These are phyloP conservation scores for Periophthalmodon schlosseri DNA, from an alignment of 2,113 vertebrate species.

Conservation along the genomic window DNA sequence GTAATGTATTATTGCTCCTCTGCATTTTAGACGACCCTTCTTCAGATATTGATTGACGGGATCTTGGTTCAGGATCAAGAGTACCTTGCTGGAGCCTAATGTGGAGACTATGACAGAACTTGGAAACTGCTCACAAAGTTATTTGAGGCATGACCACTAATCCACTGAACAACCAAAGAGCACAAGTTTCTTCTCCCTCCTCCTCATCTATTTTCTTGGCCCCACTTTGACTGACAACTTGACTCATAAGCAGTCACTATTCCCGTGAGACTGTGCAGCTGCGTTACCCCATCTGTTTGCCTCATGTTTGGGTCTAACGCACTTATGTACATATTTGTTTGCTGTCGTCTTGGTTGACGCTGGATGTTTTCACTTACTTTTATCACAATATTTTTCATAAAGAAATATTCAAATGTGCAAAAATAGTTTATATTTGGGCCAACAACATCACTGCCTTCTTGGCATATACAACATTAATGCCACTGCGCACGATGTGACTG, in stretches of 20 bases:
- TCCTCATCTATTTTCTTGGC: neutral
- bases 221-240: slow-evolving; percentile 11
- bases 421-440: neutral
- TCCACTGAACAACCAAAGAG: neutral
- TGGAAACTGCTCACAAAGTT: neutral
- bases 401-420: neutral
- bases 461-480: slow-evolving; percentile 14
- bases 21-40: no score
- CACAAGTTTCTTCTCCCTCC: neutral
- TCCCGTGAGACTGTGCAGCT: slow-evolving; percentile 19
- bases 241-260: slow-evolving; percentile 32
- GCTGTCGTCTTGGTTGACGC: neutral
- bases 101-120: no score
- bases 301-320: slow-evolving; percentile 7
- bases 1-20: no score
- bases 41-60: no score
- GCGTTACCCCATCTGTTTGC: slow-evolving; percentile 40
- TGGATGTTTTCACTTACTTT: neutral
- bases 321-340: slow-evolving; percentile 8
- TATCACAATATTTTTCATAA: slow-evolving; percentile 13
- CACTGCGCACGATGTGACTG: neutral
- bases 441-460: slow-evolving; percentile 4
- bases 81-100: no score
- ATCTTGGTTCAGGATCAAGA: no score
- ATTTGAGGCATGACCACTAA: neutral